Evolutionary conservation across 2,797 vertebrate genomes (phyloP).

Genomic region (Acipenser ruthenus): DNA sequence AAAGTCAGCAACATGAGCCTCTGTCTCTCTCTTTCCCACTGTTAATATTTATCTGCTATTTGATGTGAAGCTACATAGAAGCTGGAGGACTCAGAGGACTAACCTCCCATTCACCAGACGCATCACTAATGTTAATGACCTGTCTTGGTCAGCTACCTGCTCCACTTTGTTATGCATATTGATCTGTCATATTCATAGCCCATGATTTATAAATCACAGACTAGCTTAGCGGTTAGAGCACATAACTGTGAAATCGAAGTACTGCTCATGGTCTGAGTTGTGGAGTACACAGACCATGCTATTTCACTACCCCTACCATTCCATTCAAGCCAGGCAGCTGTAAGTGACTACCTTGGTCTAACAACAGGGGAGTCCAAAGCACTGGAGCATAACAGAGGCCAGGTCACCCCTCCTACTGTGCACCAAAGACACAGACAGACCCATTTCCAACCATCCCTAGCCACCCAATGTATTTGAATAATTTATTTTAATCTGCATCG

Average conservation of each 20-base stretch:
- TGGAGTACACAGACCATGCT: too few relatives aligned
- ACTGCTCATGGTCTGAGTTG: neutral
- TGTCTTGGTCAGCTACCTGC: slow-evolving; percentile 4
- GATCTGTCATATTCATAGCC: slow-evolving; percentile 20
- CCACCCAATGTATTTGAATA: too few relatives aligned
- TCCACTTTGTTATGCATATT: slow-evolving; percentile 17
- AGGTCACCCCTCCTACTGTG: too few relatives aligned
- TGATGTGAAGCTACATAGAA: slow-evolving; percentile 17
- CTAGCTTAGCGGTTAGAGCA: neutral
- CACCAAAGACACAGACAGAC: too few relatives aligned
- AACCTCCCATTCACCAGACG: slow-evolving; percentile 5
- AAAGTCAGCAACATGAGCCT: slow-evolving; percentile 14
- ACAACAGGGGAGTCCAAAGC: too few relatives aligned
- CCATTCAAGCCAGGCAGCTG: too few relatives aligned
- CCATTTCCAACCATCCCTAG: too few relatives aligned
- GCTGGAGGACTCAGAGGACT: slow-evolving; percentile 6
- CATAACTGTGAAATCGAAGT: neutral
- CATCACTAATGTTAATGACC: slow-evolving; percentile 6
- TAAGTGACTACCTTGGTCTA: too few relatives aligned
- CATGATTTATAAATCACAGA: slow-evolving; percentile 21
- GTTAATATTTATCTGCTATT: slow-evolving; percentile 8
- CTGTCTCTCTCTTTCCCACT: slow-evolving; percentile 3
- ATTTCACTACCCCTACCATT: too few relatives aligned
- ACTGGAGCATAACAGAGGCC: too few relatives aligned
- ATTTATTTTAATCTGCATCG: too few relatives aligned